phyloP scores from a whole-genome alignment of 1,140 invertebrate species.

The Leptestheria dahalacensis region DNA sequence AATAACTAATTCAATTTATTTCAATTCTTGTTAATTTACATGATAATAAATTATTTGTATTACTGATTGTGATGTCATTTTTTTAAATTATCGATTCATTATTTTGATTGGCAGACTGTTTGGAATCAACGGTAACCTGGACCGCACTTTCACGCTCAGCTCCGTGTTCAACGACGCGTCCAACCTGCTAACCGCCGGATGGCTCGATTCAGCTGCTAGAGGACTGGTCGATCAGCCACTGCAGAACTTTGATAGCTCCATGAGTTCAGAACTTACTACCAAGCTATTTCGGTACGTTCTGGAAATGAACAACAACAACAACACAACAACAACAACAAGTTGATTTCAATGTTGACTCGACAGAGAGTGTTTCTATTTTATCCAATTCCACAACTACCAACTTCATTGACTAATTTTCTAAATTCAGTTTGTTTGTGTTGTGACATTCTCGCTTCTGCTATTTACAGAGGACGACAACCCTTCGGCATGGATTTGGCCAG shows the following conservation, averaged over 20 bases:
- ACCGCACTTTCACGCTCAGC: constrained; percentile 36
- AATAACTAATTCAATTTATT: no score
- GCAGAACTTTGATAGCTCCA: constrained; percentile 47
- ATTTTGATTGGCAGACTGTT: constrained; percentile 25
- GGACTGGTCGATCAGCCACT: constrained; percentile 49
- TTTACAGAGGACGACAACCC: constrained; percentile 27
- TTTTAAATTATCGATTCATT: not conserved
- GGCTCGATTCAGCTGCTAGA: constrained; percentile 43
- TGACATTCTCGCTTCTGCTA: not conserved
- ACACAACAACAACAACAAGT: not conserved
- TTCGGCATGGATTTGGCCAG: constrained; percentile 67
- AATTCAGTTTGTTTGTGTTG: not conserved
- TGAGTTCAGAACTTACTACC: constrained; percentile 43
- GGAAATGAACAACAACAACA: not conserved
- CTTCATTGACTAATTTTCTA: not conserved
- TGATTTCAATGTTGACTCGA: not conserved
- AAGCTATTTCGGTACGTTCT: constrained; percentile 5
- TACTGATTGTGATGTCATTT: not conserved
- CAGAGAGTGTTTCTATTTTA: no score
- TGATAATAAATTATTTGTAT: not conserved
- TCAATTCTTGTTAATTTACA: no score
- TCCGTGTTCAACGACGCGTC: constrained; percentile 34
- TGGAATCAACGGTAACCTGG: constrained; percentile 29
- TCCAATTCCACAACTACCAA: no score
- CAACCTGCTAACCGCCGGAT: constrained; percentile 31